phyloP scores from a whole-genome alignment of 2,113 vertebrate genomes.

The Prolemur simus region DNA sequence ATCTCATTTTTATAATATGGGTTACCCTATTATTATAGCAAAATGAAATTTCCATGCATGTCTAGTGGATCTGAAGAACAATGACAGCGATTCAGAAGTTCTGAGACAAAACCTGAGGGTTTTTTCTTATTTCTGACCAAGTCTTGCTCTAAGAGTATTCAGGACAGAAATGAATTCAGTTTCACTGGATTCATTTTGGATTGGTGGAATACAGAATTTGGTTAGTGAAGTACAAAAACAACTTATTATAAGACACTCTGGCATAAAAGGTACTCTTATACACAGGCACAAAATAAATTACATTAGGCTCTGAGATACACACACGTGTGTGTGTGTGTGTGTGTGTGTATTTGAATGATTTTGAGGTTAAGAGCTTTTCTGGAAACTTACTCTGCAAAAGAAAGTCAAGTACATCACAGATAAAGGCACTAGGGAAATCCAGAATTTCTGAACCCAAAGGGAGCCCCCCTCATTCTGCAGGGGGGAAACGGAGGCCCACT shows the following conservation, averaged over 20 bases:
- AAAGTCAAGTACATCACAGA: neutral
- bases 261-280: neutral
- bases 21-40: neutral
- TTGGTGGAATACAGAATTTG: neutral
- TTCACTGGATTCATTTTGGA: neutral
- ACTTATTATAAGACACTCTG: neutral
- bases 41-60: neutral
- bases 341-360: neutral
- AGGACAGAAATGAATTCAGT: neutral
- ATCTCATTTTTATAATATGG: neutral
- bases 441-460: neutral
- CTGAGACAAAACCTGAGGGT: neutral
- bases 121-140: neutral
- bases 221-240: neutral
- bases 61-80: neutral
- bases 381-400: constrained; percentile 22
- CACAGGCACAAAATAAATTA: neutral
- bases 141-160: neutral
- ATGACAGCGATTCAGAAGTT: neutral
- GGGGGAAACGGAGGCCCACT: neutral
- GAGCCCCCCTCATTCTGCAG: neutral
- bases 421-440: neutral
- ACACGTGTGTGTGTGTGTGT: neutral
- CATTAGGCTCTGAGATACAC: neutral
- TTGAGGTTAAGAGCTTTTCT: constrained; percentile 28